Evolutionary conservation across 2,888 invertebrate species (phyloP), one percentile per base, ranked within the genome.

Genomic region (Eilema caniola): DNA sequence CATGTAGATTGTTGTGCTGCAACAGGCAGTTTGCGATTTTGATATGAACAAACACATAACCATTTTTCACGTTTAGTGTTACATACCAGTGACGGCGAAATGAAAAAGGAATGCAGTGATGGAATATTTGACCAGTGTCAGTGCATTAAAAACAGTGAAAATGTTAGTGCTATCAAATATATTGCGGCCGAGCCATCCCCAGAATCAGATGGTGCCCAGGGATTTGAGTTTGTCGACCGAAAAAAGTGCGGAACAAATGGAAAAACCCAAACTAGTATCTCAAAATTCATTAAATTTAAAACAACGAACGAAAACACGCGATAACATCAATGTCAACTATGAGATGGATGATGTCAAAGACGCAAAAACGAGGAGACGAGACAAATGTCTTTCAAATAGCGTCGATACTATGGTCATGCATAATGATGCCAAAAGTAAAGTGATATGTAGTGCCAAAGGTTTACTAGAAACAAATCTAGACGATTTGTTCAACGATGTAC

Each of bases 371-470:
- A 82, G 83, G 64, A 87, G 86, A 82, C 89, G 88, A 76, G 92
- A 93, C 73, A 93, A 91, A 84, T 88, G 93, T 83, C 88, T 93
- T 56, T 94, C 94, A 31, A 92, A 85, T 77, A 94, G 95, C 87
- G 93, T 93, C 62, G 95, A 95, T 80, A 90, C 93, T 68, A 92
- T 95, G 75, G 85, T 90, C 72, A 86, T 87, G 72, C 90, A 88
- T 77, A 91, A 89, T 82, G 92, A 94, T 86, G 85, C 88, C 86
- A 92, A 91, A 88, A 90, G 89, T 86, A 93, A 92, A 92, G 95
- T 95, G 92, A 94, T 95, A 92, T 91, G 93, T 84, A 95, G 94
- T 94, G 94, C 95, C 95, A 95, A 95, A 95, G 95, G 95, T 91
- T 91, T 95, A 89, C 90, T 95, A 93, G 95, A 95, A 90, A 95